phyloP scores from a whole-genome alignment of 2,797 vertebrate species.

The Crocodylus rhombifer region DNA sequence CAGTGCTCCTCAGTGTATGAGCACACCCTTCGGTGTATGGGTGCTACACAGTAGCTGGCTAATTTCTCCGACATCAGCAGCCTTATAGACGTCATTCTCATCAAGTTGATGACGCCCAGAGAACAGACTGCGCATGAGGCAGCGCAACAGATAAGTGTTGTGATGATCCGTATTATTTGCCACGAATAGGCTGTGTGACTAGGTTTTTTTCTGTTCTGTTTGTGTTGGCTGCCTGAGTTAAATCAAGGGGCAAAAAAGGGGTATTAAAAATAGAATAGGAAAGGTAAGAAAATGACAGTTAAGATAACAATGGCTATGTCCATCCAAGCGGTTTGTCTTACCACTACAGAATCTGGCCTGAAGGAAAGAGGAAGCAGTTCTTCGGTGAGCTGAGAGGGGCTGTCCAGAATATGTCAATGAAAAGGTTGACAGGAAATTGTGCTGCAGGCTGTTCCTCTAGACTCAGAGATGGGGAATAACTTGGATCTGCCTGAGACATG shows the following conservation, averaged over 20 bases:
- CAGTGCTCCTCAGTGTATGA: too few relatives aligned
- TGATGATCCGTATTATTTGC: neutral
- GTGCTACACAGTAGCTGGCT: too few relatives aligned
- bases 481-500: neutral
- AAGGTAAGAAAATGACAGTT: neutral
- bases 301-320: too few relatives aligned
- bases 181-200: neutral
- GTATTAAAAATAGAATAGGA: neutral
- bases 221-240: neutral
- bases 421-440: neutral
- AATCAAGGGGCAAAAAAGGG: neutral
- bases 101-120: neutral
- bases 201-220: neutral
- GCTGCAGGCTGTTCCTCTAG: too few relatives aligned
- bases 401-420: neutral
- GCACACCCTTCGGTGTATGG: too few relatives aligned
- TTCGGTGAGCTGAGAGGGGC: neutral
- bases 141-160: neutral
- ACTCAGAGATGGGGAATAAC: neutral
- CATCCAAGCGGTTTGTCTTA: rapidly evolving
- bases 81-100: rapidly evolving
- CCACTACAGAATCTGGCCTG: neutral
- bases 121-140: neutral
- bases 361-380: neutral
- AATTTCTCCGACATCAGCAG: neutral